Evolutionary conservation across 2,888 invertebrate species (phyloP).

Genomic region (Habroteleia sp.): DNA sequence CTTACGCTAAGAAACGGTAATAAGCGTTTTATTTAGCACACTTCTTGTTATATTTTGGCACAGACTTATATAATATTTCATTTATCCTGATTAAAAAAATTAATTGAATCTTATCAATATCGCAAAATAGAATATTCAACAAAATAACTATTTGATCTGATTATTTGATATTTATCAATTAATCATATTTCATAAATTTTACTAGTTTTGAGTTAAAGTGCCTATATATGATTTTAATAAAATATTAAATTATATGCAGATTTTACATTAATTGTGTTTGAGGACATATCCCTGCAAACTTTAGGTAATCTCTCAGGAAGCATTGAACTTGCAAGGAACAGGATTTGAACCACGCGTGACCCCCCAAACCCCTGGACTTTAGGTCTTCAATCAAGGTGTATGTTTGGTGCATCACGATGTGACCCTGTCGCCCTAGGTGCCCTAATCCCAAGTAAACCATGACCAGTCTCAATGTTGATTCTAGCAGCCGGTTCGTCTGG

Average conservation of each 20-base stretch:
- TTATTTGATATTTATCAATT: no score
- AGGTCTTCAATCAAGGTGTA: constrained; percentile 64
- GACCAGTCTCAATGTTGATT: constrained; percentile 79
- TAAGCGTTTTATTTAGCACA: constrained; percentile 28
- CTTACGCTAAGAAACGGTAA: constrained; percentile 30
- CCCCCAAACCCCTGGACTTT: constrained; percentile 54
- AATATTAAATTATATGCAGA: no score
- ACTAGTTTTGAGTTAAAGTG: no score
- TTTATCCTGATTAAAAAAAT: not conserved
- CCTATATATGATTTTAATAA: no score
- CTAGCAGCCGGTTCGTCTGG: constrained; percentile 68
- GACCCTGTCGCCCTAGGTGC: constrained; percentile 58
- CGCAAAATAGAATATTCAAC: no score
- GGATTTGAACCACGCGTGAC: constrained; percentile 69
- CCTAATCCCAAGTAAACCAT: constrained; percentile 69
- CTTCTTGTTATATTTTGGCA: constrained; percentile 14
- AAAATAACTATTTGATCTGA: no score
- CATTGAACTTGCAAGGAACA: constrained; percentile 13
- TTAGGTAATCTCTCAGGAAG: constrained; percentile 44
- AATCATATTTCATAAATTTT: no score
- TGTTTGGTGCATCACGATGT: constrained; percentile 66
- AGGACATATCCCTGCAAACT: constrained; percentile 4
- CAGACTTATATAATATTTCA: constrained; percentile 13
- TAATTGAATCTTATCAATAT: no score
- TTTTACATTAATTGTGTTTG: not conserved